Base-by-base conservation (phyloP, 1,140 invertebrate species). In the Achroia grisella region DNA sequence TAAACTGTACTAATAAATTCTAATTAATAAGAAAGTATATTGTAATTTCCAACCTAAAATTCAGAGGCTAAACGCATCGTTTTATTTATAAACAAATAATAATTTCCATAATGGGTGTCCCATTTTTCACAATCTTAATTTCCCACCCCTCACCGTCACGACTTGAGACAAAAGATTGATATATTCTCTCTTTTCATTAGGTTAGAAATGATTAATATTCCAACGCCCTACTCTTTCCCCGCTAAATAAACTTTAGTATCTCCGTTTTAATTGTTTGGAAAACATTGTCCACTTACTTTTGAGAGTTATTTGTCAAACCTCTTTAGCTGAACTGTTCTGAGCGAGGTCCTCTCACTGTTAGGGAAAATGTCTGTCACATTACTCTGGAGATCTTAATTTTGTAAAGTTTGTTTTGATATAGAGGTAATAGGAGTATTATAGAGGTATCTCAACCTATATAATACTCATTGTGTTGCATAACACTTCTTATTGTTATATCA, bases 161-260 rank as follows among this genome's bases (percentile, higher is more conserved):
- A 30, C 49, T 56, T 63, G 55, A 71, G 53, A 76, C 70, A 76
- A 74, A 72, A 79, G 72, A 79, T 79, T 76, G 72, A 79, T 76
- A 72, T 65, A 76, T 74, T 68, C 56, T 62, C 51, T 59, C 56
- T 69, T 78, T 79, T 79, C 63, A 79, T 79, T 74, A 67, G 45
- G 47, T 72, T 74, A 66, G 72, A 68, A 66, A 64, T 76, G 61
- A 76, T 71, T 71, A 68, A 74, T 75, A 61, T 41, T 59, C 60
- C 40, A 14, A 29, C 58, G 45, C 48, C 58, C 57, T 46, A 48
- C 13, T 42, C 23, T 54, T 54, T 44, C 37, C 31, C 44, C 37
- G 2, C 13, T 9, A 29, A 14, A 28, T 29, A 34, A 37, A 43
- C 29, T 12, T 34, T 10, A 30, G 14, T 41, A 10, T 32, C 15